These are phyloP conservation scores for Phortica variegata DNA, from an alignment of 1,140 invertebrate species.

Conservation along the genomic window DNA sequence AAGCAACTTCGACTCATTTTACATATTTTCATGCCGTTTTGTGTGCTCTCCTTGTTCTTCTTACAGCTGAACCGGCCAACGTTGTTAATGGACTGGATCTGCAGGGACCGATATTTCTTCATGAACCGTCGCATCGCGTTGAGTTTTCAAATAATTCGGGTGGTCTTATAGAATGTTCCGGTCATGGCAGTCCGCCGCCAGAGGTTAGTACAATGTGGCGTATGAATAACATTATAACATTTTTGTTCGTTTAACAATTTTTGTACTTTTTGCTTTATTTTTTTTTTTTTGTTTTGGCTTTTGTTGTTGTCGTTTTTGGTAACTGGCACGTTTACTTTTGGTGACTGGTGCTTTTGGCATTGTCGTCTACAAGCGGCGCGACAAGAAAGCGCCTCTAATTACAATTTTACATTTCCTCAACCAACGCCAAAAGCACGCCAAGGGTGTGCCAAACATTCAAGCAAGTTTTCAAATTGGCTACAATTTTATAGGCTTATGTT, in stretches of 20 bases:
- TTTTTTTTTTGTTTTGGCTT: slow-evolving; percentile 8
- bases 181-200: slow-evolving; percentile 75
- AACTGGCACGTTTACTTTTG: too few relatives aligned
- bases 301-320: neutral
- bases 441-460: too few relatives aligned
- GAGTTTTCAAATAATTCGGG: slow-evolving; percentile 86
- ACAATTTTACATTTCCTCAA: too few relatives aligned
- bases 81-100: slow-evolving; percentile 64
- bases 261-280: slow-evolving; percentile 3
- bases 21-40: slow-evolving; percentile 4
- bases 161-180: slow-evolving; percentile 75
- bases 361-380: too few relatives aligned
- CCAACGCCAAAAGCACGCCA: too few relatives aligned
- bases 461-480: too few relatives aligned
- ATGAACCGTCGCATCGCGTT: slow-evolving; percentile 76
- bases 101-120: slow-evolving; percentile 73
- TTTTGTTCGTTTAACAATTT: neutral
- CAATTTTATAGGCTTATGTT: too few relatives aligned
- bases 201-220: slow-evolving; percentile 53
- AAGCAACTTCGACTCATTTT: too few relatives aligned
- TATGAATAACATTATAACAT: slow-evolving; percentile 1
- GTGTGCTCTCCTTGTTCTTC: slow-evolving; percentile 5
- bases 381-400: too few relatives aligned
- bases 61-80: slow-evolving; percentile 40
- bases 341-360: too few relatives aligned